A percentile compares a stretch with the other conserved stretches of the same genome.
These are phyloP conservation scores for Sebastolobus altivelis DNA, from an alignment of 2,797 vertebrate genomes.

Conservation along the genomic window DNA sequence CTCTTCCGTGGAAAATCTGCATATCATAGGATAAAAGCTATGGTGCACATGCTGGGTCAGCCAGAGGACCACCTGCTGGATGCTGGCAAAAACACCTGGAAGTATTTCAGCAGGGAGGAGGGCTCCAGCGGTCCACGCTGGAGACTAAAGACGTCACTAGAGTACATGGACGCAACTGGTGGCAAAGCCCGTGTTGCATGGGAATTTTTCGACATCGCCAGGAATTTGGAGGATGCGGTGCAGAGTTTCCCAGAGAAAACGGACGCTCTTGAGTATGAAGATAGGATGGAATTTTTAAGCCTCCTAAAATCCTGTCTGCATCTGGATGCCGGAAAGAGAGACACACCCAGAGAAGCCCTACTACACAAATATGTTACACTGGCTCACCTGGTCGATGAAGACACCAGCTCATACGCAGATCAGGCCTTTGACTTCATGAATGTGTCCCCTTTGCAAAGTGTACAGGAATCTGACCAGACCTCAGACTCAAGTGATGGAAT, in stretches of 20 bases:
- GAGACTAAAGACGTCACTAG: background rate
- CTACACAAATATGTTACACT: slow-evolving; percentile 16
- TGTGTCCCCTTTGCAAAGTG: too few species aligned
- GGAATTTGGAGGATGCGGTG: background rate
- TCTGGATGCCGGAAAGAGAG: slow-evolving; percentile 1
- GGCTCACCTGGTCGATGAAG: background rate
- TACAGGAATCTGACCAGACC: background rate
- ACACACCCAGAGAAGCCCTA: slow-evolving; percentile 1
- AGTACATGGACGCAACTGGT: background rate
- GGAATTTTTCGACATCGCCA: background rate
- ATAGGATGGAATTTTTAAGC: slow-evolving; percentile 18
- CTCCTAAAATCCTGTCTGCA: slow-evolving; percentile 11
- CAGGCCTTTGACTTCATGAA: background rate
- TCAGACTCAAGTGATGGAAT: too few species aligned
- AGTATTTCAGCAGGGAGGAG: background rate
- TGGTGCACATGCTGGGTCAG: background rate
- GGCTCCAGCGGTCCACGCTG: background rate
- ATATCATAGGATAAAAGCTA: slow-evolving; percentile 1
- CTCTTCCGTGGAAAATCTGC: background rate
- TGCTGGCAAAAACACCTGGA: background rate
- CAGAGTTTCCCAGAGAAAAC: background rate
- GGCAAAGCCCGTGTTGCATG: background rate
- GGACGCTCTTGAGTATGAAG: background rate
- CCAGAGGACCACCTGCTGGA: background rate
- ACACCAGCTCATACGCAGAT: background rate